Conservation (phyloP, 2,113 vertebrate genomes). For the Melanerpes formicivorus region DNA sequence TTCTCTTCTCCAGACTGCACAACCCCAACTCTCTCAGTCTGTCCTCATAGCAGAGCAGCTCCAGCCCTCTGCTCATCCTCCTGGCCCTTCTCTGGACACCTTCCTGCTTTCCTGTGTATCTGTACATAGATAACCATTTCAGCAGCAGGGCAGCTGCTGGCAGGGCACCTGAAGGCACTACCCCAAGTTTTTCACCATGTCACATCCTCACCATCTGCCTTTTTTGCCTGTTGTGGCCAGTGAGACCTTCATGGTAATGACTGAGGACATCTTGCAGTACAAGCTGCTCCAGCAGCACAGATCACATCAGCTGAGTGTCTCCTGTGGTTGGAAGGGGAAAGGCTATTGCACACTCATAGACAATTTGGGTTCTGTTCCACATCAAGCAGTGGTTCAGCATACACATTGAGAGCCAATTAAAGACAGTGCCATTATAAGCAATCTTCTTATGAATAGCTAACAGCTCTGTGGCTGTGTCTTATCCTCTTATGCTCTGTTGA, state of each 20-base stretch:
- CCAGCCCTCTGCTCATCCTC: too few relatives aligned
- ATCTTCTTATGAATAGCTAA: background rate
- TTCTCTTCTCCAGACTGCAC: too few relatives aligned
- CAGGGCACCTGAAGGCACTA: background rate
- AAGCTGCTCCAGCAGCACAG: background rate
- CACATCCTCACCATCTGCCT: background rate
- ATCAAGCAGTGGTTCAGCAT: background rate
- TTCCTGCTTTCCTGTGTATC: background rate
- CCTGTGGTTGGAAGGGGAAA: background rate
- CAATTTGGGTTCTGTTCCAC: background rate
- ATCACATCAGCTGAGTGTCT: background rate
- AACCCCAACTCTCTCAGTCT: too few relatives aligned
- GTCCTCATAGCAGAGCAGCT: too few relatives aligned
- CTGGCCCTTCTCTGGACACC: too few relatives aligned
- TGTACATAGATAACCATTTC: background rate
- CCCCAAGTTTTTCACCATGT: background rate
- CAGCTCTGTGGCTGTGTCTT: background rate
- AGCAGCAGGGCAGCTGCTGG: background rate
- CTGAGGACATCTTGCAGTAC: background rate
- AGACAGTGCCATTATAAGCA: background rate
- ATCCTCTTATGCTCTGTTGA: background rate
- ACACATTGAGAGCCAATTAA: slow-evolving; percentile 8
- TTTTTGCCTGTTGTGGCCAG: background rate
- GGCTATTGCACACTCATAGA: background rate
- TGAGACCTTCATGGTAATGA: background rate